A percentile compares a stretch with the other conserved stretches of the same genome.
phyloP scores from a whole-genome alignment of 2,888 invertebrate species.

The Pharmacophagus antenor region DNA sequence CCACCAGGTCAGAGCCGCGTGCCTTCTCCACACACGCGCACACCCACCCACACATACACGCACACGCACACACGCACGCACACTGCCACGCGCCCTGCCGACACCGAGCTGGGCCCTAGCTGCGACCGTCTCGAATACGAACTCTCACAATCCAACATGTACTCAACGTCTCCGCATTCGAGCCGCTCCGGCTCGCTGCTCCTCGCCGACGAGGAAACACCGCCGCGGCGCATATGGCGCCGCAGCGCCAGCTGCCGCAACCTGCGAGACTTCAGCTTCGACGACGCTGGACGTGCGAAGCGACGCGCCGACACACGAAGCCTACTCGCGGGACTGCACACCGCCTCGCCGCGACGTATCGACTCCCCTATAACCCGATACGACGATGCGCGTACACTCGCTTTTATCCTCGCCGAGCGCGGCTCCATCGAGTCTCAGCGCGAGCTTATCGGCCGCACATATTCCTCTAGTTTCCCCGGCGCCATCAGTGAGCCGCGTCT shows the following conservation, averaged over 20 bases:
- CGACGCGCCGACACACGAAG: conserved; percentile 68
- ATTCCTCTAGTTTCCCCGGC: conserved; percentile 93
- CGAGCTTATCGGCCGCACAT: conserved; percentile 86
- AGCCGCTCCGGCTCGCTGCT: conserved; percentile 63
- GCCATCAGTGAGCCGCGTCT: conserved; percentile 86
- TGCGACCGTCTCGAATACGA: conserved; percentile 80
- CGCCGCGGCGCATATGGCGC: conserved; percentile 83
- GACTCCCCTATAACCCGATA: conserved; percentile 88
- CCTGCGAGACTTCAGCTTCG: conserved; percentile 88
- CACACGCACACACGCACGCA: conserved; percentile 53
- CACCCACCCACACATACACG: conserved; percentile 42
- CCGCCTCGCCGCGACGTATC: conserved; percentile 70
- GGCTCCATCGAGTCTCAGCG: conserved; percentile 85
- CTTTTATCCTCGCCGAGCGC: conserved; percentile 50
- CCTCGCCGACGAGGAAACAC: conserved; percentile 50
- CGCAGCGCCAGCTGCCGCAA: conserved; percentile 92
- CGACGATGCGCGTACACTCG: conserved; percentile 82
- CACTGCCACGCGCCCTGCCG: conserved; percentile 61
- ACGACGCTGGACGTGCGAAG: conserved; percentile 85
- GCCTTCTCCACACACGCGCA: conserved; percentile 34
- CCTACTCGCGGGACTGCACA: conserved; percentile 57
- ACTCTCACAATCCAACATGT: conserved; percentile 79
- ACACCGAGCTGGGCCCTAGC: conserved; percentile 66
- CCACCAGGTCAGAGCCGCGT: conserved; percentile 70
- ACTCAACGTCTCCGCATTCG: conserved; percentile 73